Base-by-base conservation (phyloP, 1,140 invertebrate genomes). In the Caligus rogercresseyi region DNA sequence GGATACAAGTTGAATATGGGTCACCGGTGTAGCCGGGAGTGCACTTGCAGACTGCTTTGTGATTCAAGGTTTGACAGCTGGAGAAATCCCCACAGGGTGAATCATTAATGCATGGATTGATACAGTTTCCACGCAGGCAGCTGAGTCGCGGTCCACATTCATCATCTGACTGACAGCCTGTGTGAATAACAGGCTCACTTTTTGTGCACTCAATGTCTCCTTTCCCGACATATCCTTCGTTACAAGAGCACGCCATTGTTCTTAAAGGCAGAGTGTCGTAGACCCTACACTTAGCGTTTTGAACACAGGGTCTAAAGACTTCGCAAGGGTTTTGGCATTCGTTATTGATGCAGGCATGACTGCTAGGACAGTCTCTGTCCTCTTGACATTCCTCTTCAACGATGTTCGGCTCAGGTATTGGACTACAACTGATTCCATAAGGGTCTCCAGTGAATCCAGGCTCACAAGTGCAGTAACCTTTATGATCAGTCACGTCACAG, bases 201-300 rank as follows among this genome's bases (percentile, higher is more conserved):
- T 81, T 77, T 66, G 79, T 79, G 70, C 87, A 91, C 68, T 82
- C 77, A 57, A 84, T 85, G 63, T 79, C 79, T 64, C 81, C 75
- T 68, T 87, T 80, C 0, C 85, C 87, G 0, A 87, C 80, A 54
- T 66, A 66, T 25, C 69, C 70, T 25, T 69, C 70, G 19, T 87
- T 86, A 69, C 89, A 92, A 0, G 84, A 78, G 68, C 89, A 93
- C 14, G 87, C 78, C 85, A 92, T 88, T 0, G 87, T 89, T 53
- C 87, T 77, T 1, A 91, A 82, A 0, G 89, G 87, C 19, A 82
- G 71, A 1, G 86, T 85, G 14, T 83, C 79, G 19, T 85, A 78
- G 0, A 90, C 87, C 72, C 83, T 78, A 71, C 89, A 93, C 52
- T 80, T 78, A 0, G 88, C 81, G 51, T 87, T 87, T 61, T 78